A percentile compares a stretch with the other conserved stretches of the same genome.
Conservation (phyloP, 2,113 vertebrate species). For the Channa argus region DNA sequence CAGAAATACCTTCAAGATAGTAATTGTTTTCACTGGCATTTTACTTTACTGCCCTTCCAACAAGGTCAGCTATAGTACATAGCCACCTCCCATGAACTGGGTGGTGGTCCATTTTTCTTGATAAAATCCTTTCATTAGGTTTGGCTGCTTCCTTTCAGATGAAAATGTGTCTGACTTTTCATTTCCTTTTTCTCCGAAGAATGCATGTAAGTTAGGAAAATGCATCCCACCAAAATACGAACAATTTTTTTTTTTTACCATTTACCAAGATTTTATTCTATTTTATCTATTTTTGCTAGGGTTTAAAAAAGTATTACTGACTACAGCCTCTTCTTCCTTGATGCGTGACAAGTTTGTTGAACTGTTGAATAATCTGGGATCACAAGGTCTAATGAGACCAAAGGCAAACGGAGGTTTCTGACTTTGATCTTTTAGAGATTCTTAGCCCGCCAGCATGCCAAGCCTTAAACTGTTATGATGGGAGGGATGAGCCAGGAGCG, state of each 20-base stretch:
- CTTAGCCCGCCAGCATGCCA: slow-evolving; percentile 38
- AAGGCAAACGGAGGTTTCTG: slow-evolving; percentile 42
- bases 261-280: slow-evolving; percentile 7
- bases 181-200: too few species aligned
- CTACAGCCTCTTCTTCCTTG: slow-evolving; percentile 12
- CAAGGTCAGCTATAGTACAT: slow-evolving; percentile 23
- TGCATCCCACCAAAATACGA: neutral
- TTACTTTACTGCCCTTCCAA: neutral
- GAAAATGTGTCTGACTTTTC: neutral
- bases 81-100: neutral
- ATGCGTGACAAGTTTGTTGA: slow-evolving; percentile 42
- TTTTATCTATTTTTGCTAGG: neutral
- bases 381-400: slow-evolving; percentile 66
- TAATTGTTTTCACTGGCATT: neutral
- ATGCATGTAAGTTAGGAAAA: neutral
- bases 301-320: slow-evolving; percentile 19
- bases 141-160: neutral
- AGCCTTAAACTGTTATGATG: slow-evolving; percentile 53
- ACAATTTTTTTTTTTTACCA: neutral
- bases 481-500: slow-evolving; percentile 24
- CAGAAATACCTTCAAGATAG: neutral
- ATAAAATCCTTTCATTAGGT: too few species aligned
- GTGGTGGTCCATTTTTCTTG: too few species aligned
- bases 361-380: slow-evolving; percentile 54
- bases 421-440: slow-evolving; percentile 68